Conservation (phyloP, 2,888 invertebrate species). For the Agrypnus murinus region DNA sequence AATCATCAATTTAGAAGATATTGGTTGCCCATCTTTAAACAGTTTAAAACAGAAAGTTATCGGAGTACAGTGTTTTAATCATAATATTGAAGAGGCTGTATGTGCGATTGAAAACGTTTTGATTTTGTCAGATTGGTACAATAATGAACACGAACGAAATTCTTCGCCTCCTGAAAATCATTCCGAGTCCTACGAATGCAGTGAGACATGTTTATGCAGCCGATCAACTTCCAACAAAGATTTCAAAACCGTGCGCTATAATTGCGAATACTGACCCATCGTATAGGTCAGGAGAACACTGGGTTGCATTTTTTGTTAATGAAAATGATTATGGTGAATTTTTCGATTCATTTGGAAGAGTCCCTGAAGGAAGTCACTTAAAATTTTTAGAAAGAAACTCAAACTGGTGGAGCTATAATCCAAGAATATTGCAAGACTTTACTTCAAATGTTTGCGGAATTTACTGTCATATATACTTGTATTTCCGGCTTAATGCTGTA, state of each 20-base stretch:
- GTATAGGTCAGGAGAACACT: constrained; percentile 20
- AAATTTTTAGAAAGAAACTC: constrained; percentile 25
- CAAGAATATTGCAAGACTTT: constrained; percentile 8
- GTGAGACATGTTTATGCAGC: constrained; percentile 18
- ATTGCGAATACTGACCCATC: constrained; percentile 25
- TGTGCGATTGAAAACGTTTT: constrained; percentile 32
- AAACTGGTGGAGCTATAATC: constrained; percentile 1
- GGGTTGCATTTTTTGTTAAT: constrained; percentile 25
- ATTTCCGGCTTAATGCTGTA: constrained; percentile 13
- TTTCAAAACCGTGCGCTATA: constrained; percentile 9
- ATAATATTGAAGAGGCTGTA: not conserved
- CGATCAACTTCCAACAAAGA: constrained; percentile 12
- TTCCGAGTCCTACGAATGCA: constrained; percentile 2
- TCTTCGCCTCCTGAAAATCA: constrained; percentile 1
- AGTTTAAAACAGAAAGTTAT: constrained; percentile 1
- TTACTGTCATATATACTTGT: constrained; percentile 28
- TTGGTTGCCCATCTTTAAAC: constrained; percentile 9
- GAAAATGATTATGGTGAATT: constrained; percentile 19
- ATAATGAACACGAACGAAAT: constrained; percentile 29
- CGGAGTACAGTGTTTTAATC: constrained; percentile 6
- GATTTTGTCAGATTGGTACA: too few relatives aligned
- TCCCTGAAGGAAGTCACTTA: constrained; percentile 14
- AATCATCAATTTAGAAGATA: constrained; percentile 8
- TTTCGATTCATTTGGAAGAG: constrained; percentile 29
- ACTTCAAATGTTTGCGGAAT: constrained; percentile 26